Base-by-base conservation (phyloP, 2,888 invertebrate genomes). In the Malacosoma neustria region DNA sequence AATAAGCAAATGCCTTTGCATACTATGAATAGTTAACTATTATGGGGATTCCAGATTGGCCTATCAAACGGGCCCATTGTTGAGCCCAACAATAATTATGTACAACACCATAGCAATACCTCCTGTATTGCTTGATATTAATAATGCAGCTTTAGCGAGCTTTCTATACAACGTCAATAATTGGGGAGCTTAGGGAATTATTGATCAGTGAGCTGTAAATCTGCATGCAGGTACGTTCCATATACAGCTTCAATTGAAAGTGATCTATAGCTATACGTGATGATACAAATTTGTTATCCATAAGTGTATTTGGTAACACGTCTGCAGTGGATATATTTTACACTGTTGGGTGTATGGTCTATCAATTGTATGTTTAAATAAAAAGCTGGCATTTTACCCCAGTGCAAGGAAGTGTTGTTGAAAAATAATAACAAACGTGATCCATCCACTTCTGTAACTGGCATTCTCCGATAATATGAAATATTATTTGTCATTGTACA, bases 161-260 rank as follows among this genome's bases (percentile, higher is more conserved):
- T 40, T 34, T 49, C 47, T 43, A 49, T 52, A 52, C 49, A 41
- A 40, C n/a, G 52, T 63, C 54, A 60, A 69, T 71, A 61, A 65
- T 68, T 67, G 60, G 66, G 52, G 52, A 56, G 61, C 51, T 11
- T 32, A 32, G 11, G 9, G 32, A 7, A 4, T 12, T 12, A 13
- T 13, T 31, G 31, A 32, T 32, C 11, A 13, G 22, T 22, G 22
- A 22, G 22, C 22, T 22, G 22, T 22, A 22, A 22, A 2, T 22
- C 5, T 22, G 22, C 22, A 22, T 6, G 3, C 35, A 37, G 37
- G 29, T 37, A 37, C 32, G n/a, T 22, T 30, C 22, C 13, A 37
- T 6, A 31, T 14, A 32, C 22, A 37, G 39, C 39, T 30, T 40
- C 45, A 9, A 35, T 37, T 12, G 13, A 38, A 22, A 14, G 42